A percentile compares a stretch with the other conserved stretches of the same genome.
Conservation (phyloP, 2,888 invertebrate genomes). For the Meteorus colon region DNA sequence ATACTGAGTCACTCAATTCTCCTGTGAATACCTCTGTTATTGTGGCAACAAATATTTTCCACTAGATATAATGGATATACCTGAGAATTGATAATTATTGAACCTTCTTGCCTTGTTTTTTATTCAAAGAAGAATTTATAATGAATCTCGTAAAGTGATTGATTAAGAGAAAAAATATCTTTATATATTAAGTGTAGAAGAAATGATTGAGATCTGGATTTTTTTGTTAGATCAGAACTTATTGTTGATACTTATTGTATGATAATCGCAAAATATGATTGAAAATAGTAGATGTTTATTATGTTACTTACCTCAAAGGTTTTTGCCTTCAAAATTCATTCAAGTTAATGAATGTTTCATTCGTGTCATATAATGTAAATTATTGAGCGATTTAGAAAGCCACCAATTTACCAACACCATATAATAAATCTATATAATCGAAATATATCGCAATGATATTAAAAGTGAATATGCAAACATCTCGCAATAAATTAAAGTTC, state of each 20-base stretch:
- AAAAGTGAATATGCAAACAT: not conserved
- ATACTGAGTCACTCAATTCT: not conserved
- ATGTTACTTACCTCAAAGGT: slow-evolving; percentile 51
- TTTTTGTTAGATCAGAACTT: slow-evolving; percentile 19
- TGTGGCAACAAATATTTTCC: slow-evolving; percentile 11
- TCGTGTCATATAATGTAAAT: slow-evolving; percentile 2
- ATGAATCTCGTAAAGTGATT: slow-evolving; percentile 23
- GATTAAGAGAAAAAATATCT: not conserved
- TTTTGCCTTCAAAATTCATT: slow-evolving; percentile 43
- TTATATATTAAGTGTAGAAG: slow-evolving; percentile 8
- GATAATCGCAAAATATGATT: slow-evolving; percentile 21
- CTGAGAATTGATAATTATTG: not conserved
- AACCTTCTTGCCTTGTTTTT: not conserved
- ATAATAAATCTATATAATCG: slow-evolving; percentile 4
- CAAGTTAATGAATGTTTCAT: slow-evolving; percentile 4
- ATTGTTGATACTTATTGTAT: slow-evolving; percentile 22
- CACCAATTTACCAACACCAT: slow-evolving; percentile 19
- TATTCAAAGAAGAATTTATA: not conserved
- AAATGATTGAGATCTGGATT: not conserved
- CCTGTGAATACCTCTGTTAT: not conserved
- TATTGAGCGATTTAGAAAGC: not conserved
- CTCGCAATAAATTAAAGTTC: not conserved
- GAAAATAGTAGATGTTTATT: slow-evolving; percentile 32
- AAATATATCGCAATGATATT: not conserved
- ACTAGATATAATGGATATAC: slow-evolving; percentile 8